Base-by-base conservation (phyloP, 2,797 vertebrate genomes). In the Siniperca undulata region DNA sequence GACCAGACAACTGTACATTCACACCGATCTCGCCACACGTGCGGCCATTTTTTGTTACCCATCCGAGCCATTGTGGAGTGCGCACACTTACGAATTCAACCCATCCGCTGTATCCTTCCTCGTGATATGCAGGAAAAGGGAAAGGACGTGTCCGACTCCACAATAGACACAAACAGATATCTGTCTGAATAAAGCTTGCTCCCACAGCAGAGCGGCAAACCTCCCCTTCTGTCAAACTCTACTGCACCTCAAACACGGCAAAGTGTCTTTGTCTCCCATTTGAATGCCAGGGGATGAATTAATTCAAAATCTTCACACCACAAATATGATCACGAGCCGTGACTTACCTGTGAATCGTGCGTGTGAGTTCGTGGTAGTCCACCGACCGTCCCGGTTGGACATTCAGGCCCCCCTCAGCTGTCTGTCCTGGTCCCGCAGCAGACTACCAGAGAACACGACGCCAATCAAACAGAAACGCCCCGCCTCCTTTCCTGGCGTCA, bases 31-130 rank as follows among this genome's bases (percentile, higher is more conserved):
- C 75, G 52, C 83, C 89, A 86, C 92, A 93, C 91, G 89, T 94
- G 93, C 94, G 94, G 95, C 94, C 94, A 95, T 96, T 94, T 96
- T 92, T 93, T 92, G 88, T 93, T 91, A 82, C 81, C 83, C 91
- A 91, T 93, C 86, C 81, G 80, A 85, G 90, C 87, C 81, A 87
- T 88, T 84, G 89, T 91, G 82, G 85, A 67, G 86, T 69, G 87
- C 72, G 84, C 82, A 58, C 88, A 83, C 82, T 70, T 76, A 77
- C 16, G 64, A 77, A 77, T 75, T 61, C 78, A 66, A 70, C 72
- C 80, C 71, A 68, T 56, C 72, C 72, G 68, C 74, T 2, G 65
- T 64, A 40, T 73, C 56, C 78, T 56, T 75, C 77, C 84, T 66
- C 50, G 4, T 61, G 64, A 74, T 19, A 48, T 3, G 46, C 72